Base-by-base conservation (phyloP, 2,888 invertebrate genomes). In the Pristionchus exspectatus region DNA sequence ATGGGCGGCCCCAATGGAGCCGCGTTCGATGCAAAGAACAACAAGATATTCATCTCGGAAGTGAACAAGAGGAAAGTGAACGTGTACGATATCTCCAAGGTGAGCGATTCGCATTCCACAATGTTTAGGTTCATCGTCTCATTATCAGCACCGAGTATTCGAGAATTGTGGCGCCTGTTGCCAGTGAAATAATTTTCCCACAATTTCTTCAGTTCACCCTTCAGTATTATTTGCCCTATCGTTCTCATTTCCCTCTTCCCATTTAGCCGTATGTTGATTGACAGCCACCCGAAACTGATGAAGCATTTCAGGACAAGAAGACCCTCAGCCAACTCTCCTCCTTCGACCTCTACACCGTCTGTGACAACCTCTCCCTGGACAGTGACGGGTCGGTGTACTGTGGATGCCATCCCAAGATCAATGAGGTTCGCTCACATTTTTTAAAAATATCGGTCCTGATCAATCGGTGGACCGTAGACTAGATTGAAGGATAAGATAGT, bases 1-100 rank as follows among this genome's bases (percentile, higher is more conserved):
- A 66, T 50, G 33, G 89, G 88, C 1, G 90, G 87, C 24, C 90
- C 92, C 14, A 93, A 93, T 89, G 93, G 93, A 87, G 91, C 92
- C 33, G 90, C 89, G 21, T 74, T 92, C n/a, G 91, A 92, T 50
- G 33, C 88, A 30, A 89, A 92, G 38, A 74, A 44, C 4, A 92
- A 91, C 54, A 90, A 90, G 24, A 84, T 93, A 1, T 90, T 92
- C 85, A 91, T 92, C 16, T 91, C 93, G 0, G 90, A 91, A 50
- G 90, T 91, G 5, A 91, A 91, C 66, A 59, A 90, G 24, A 88
- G 90, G 83, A 90, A 59, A 7, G 90, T 93, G 30, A 90, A 90
- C 18, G 91, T 91, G 4, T 92, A 90, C 69, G 59, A 87, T 14
- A 90, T 91, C 87, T 72, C 90, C 44, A 84, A 92, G 83, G 91